phyloP scores from a whole-genome alignment of 1,140 invertebrate species.

The Tetramorium alpestre region DNA sequence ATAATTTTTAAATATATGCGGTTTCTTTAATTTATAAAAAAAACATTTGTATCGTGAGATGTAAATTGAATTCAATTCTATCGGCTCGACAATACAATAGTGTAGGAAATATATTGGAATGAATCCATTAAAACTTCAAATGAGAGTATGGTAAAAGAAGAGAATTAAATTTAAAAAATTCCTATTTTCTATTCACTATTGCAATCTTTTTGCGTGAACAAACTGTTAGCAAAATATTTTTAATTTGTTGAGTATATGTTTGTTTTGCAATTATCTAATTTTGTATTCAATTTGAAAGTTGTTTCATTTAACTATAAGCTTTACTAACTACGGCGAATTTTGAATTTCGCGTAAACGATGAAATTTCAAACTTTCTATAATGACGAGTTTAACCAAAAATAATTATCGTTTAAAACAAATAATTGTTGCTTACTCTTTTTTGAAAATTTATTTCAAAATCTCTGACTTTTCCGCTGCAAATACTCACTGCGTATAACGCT shows the following conservation, averaged over 20 bases:
- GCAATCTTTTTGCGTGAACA: neutral
- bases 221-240: neutral
- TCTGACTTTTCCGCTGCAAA: constrained; percentile 25
- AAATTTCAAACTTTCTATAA: neutral
- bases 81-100: neutral
- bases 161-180: constrained; percentile 4
- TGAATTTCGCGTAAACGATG: neutral
- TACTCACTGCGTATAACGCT: neutral
- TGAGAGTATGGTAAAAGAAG: constrained; percentile 18
- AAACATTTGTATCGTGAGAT: neutral
- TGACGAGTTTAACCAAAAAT: neutral
- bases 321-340: neutral
- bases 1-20: neutral
- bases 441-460: neutral
- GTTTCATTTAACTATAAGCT: neutral
- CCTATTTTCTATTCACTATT: neutral
- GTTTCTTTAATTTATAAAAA: neutral
- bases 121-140: constrained; percentile 57
- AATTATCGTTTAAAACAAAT: constrained; percentile 11
- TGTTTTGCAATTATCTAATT: neutral
- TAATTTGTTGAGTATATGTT: neutral
- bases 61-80: constrained; percentile 21
- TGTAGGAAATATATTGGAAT: constrained; percentile 15
- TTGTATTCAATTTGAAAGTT: neutral
- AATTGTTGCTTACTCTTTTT: constrained; percentile 18